Evolutionary conservation across 2,797 vertebrate genomes (phyloP), one percentile per base, ranked within the genome.

Genomic region (Aldrovandia affinis): DNA sequence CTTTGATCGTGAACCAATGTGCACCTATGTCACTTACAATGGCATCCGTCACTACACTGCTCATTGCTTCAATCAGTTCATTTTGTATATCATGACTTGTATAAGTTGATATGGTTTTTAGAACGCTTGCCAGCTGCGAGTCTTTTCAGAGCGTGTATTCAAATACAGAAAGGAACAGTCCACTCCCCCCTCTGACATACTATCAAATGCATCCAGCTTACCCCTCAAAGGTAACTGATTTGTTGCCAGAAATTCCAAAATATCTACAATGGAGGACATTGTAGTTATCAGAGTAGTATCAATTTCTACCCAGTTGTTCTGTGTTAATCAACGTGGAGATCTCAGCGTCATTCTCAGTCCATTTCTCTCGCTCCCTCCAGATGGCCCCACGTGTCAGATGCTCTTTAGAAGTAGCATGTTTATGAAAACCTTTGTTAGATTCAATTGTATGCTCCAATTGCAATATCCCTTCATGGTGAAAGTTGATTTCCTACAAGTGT

Each of bases 1-100:
- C 81, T 68, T 82, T 82, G 12, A 82, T 52, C 12, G 81, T 50
- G 42, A 68, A 82, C 61, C 61, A 82, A 15, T 36, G 25, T 47
- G 65, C 61, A 3, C 59, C 81, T 9, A 52, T 33, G 6, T 83
- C 44, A 8, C 20, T 55, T 12, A 83, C 68, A 15, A 36, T 83
- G 33, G 28, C 50, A 20, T 83, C 65, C 6, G 28, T 83, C 20
- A 73, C 18, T n/a, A n/a, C n/a, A n/a, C n/a, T n/a, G n/a, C n/a
- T n/a, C n/a, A n/a, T n/a, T n/a, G n/a, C n/a, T n/a, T n/a, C n/a
- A n/a, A n/a, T n/a, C n/a, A n/a, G n/a, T n/a, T n/a, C n/a, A n/a
- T n/a, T n/a, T 61, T 61, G 57, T 22, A 61, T 61, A 18, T 83
- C 63, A 30, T 70, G 81, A 52, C 63, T 22, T 15, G 81, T 70